Evolutionary conservation across 2,888 invertebrate genomes (phyloP).

Genomic region (Aspidapion aeneum): DNA sequence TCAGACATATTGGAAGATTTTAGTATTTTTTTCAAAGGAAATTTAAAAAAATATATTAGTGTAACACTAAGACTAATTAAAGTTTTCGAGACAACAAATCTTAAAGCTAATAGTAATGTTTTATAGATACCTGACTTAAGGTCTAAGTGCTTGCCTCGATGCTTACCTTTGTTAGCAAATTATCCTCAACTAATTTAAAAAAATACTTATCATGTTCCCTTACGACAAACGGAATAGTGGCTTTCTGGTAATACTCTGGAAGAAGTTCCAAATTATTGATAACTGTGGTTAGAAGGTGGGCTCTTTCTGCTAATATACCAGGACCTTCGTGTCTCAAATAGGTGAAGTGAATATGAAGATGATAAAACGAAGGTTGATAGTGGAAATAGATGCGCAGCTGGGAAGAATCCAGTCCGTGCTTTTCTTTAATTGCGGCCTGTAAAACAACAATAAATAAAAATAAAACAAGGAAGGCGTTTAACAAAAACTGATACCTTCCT

Average conservation of each 20-base stretch:
- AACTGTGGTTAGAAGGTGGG: slow-evolving; percentile 83
- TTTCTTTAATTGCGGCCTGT: slow-evolving; percentile 70
- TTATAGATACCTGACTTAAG: too few relatives aligned
- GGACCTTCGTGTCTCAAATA: slow-evolving; percentile 75
- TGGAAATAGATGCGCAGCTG: slow-evolving; percentile 85
- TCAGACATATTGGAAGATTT: slow-evolving; percentile 19
- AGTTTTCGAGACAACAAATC: too few relatives aligned
- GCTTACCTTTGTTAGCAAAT: too few relatives aligned
- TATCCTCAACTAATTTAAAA: slow-evolving; percentile 59
- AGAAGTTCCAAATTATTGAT: slow-evolving; percentile 86
- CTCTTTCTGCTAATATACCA: slow-evolving; percentile 79
- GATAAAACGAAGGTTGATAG: slow-evolving; percentile 97
- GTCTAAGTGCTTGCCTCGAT: too few relatives aligned
- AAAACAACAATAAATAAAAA: too few relatives aligned
- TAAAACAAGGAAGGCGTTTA: too few relatives aligned
- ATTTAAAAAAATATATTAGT: too few relatives aligned
- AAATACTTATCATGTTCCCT: slow-evolving; percentile 73
- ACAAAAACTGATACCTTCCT: too few relatives aligned
- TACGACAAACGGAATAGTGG: slow-evolving; percentile 76
- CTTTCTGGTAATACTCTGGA: slow-evolving; percentile 79
- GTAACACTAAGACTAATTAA: too few relatives aligned
- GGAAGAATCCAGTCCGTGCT: slow-evolving; percentile 66
- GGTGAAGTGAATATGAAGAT: slow-evolving; percentile 93
- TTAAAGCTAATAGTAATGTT: too few relatives aligned
- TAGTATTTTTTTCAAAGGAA: slow-evolving; percentile 3